Conservation (phyloP, 2,113 vertebrate genomes). For the Pavo muticus region DNA sequence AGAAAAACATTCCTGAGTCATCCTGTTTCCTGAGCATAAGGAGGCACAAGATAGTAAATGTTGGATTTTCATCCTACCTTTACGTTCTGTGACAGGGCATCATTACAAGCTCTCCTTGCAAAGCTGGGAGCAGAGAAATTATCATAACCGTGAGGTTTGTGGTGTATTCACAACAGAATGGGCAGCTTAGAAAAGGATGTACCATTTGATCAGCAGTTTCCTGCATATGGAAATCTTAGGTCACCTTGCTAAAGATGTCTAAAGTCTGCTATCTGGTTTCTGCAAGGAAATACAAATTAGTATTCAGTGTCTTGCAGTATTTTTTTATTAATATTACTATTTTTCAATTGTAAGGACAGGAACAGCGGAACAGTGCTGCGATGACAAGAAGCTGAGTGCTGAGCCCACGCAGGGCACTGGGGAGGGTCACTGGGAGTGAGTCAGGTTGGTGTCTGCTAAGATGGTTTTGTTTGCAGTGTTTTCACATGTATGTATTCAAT, state of each 20-base stretch:
- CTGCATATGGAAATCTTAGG: conserved; percentile 34
- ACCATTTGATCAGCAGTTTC: conserved; percentile 38
- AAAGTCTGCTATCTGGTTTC: conserved; percentile 11
- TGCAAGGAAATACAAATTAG: not conserved
- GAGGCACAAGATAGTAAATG: not conserved
- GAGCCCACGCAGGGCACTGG: conserved; percentile 47
- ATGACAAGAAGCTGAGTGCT: conserved; percentile 76
- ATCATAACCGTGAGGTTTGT: conserved; percentile 24
- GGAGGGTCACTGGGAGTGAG: conserved; percentile 60
- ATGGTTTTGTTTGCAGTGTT: conserved; percentile 77
- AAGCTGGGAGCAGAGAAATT: conserved; percentile 14
- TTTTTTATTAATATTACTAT: not conserved
- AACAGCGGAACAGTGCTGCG: conserved; percentile 33
- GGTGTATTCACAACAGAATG: not conserved
- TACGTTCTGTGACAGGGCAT: accelerated
- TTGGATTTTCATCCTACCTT: not conserved
- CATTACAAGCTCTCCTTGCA: not conserved
- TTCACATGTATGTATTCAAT: conserved; percentile 85
- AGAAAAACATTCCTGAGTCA: not conserved
- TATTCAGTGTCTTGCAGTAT: not conserved
- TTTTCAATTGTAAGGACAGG: conserved; percentile 51
- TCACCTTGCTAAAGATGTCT: conserved; percentile 48
- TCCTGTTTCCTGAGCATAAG: not conserved
- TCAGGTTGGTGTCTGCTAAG: conserved; percentile 77
- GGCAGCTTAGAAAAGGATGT: conserved; percentile 25